A percentile compares a stretch with the other conserved stretches of the same genome.
Evolutionary conservation across 1,140 invertebrate genomes (phyloP).

Genomic region (Aphaenogaster floridana): DNA sequence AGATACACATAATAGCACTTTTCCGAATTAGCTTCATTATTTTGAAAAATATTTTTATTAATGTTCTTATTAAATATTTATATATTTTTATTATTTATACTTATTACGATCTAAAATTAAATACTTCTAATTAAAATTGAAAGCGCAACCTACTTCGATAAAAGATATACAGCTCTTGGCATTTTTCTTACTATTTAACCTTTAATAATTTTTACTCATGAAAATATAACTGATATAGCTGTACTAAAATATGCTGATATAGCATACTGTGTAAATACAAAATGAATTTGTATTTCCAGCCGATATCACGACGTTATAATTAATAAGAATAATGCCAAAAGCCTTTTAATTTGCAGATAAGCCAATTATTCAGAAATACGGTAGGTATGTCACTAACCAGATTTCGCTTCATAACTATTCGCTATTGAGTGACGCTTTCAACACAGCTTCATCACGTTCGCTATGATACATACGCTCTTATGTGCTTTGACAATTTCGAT

Average conservation of each 20-base stretch:
- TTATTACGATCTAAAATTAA: background rate
- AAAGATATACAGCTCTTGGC: background rate
- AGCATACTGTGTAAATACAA: background rate
- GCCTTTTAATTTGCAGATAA: constrained; percentile 57
- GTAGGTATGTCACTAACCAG: constrained; percentile 77
- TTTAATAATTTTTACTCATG: background rate
- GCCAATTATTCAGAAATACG: constrained; percentile 48
- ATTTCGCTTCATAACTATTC: constrained; percentile 80
- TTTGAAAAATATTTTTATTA: background rate
- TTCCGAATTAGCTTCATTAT: constrained; percentile 1
- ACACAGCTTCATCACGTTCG: constrained; percentile 66
- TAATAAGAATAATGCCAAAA: background rate
- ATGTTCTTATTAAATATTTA: background rate
- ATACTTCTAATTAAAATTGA: background rate
- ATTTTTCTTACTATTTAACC: constrained; percentile 6
- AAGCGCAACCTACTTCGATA: background rate
- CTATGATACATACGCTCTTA: constrained; percentile 51
- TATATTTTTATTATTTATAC: background rate
- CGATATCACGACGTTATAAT: background rate
- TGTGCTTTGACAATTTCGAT: constrained; percentile 39
- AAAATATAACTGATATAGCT: background rate
- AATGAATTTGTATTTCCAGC: background rate
- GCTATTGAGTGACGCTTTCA: constrained; percentile 74
- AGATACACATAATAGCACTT: background rate
- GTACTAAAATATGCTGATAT: background rate